Base-by-base conservation (phyloP, 2,113 vertebrate genomes). In the Cyanocitta stelleri region DNA sequence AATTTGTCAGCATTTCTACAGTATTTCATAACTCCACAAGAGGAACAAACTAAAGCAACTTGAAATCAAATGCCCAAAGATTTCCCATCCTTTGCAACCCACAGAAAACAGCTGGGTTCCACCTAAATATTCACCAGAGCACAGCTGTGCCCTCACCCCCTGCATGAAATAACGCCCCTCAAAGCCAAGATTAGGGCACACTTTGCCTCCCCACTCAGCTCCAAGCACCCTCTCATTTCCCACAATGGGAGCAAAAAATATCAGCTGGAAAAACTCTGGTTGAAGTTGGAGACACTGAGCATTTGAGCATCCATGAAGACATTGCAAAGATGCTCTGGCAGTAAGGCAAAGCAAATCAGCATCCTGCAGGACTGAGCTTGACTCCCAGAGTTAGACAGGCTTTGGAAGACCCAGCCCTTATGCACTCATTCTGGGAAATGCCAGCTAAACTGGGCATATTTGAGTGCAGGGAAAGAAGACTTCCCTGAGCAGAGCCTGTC, bases 151-250 rank as follows among this genome's bases (percentile, higher is more conserved):
- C 58, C 41, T 35, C 27, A 20, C 8, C 2, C 54, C 4, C 0
- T 5, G 4, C 27, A 35, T 30, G 63, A 37, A 17, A 46, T 21
- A 29, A 29, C 0, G 0, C 6, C 66, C 37, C n/a, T 11, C 73
- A 44, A 87, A 73, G 4, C 33, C 71, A 41, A 58, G 39, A 64
- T 39, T 12, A 7, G 26, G 35, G 22, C 7, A 48, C 0, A 0
- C 13, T 78, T 51, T 24, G 19, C 41, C 37, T 48, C 75, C 32
- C 58, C 5, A 6, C 58, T 63, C 55, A 62, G 49, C 30, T 2
- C 48, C 6, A 20, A 44, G 68, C 41, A 55, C 30, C n/a, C 37
- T 71, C 72, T 68, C 16, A 2, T n/a, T 13, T 41, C 30, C 54
- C 41, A 62, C 1, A 2, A 14, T 1, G 13, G 37, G 3, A 84